Evolutionary conservation across 2,797 vertebrate genomes (phyloP), one percentile per base, ranked within the genome.

Genomic region (Urophycis tenuis): DNA sequence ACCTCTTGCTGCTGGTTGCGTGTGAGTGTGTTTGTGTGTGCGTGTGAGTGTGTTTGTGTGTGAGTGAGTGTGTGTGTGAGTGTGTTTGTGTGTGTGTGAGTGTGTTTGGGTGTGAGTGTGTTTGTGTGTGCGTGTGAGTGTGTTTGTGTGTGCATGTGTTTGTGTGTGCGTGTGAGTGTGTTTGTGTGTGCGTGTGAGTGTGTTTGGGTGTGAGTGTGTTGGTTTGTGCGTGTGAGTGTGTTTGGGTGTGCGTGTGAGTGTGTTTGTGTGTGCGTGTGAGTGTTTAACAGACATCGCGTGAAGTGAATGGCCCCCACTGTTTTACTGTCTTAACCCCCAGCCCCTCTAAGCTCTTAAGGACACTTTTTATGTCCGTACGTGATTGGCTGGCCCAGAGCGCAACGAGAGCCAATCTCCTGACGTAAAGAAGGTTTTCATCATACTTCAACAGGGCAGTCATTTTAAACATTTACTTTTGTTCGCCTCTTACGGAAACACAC

Each of bases 1-100:
- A 87, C 84, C 84, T 79, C 71, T 71, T 82, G 78, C 85, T 79
- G 78, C 87, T 87, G 78, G 81, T 53, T 83, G 79, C 81, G 77
- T 11, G n/a, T n/a, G n/a, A n/a, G 74, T 45, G 36, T 80, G 74
- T 74, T 53, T 67, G 45, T 71, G 76, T 75, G 53, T 74, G 73
- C 73, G 74, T 78, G 45, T 82, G 77, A 80, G 60, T 77, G 74
- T 69, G n/a, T n/a, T n/a, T n/a, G n/a, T n/a, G n/a, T n/a, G n/a
- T n/a, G n/a, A n/a, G n/a, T n/a, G n/a, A n/a, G n/a, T n/a, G n/a
- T n/a, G n/a, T n/a, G n/a, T n/a, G n/a, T n/a, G n/a, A n/a, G 74
- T 45, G 36, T 80, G 74, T 74, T 53, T 67, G 45, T 71, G 76
- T 75, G 53, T 74, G 73, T 71, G 74, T 78, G 45, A 81, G 77